A percentile compares a stretch with the other conserved stretches of the same genome.
phyloP scores from a whole-genome alignment of 2,797 vertebrate species.

The Hippopotamyrus pictus region DNA sequence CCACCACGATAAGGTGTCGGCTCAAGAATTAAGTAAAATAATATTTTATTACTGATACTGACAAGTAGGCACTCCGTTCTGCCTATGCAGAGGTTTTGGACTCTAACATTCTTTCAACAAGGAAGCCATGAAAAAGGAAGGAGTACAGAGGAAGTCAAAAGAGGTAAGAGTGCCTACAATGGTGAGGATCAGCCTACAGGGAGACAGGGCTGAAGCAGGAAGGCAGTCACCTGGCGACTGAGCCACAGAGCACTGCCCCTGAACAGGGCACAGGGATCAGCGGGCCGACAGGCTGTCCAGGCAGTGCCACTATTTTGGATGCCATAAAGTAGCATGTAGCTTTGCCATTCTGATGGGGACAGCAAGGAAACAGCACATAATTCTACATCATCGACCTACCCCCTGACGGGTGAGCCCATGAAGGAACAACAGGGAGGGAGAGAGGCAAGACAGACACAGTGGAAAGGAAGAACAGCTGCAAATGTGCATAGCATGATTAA shows the following conservation, averaged over 20 bases:
- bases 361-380: background rate
- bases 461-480: background rate
- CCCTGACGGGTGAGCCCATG: background rate
- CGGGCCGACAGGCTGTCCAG: background rate
- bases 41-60: background rate
- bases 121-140: background rate
- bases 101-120: background rate
- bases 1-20: too few species aligned
- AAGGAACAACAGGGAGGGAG: background rate
- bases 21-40: background rate
- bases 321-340: background rate
- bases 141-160: background rate
- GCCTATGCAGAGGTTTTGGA: background rate
- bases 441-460: background rate
- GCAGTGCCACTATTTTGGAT: background rate
- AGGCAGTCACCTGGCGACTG: background rate
- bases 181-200: background rate
- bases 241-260: background rate
- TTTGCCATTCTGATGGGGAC: background rate
- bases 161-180: background rate
- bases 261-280: background rate
- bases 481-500: background rate
- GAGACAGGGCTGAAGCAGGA: background rate
- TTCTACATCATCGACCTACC: background rate
- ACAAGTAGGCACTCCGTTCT: background rate